These are phyloP conservation scores for Melanotus villosus DNA, from an alignment of 2,888 invertebrate species.

Conservation along the genomic window DNA sequence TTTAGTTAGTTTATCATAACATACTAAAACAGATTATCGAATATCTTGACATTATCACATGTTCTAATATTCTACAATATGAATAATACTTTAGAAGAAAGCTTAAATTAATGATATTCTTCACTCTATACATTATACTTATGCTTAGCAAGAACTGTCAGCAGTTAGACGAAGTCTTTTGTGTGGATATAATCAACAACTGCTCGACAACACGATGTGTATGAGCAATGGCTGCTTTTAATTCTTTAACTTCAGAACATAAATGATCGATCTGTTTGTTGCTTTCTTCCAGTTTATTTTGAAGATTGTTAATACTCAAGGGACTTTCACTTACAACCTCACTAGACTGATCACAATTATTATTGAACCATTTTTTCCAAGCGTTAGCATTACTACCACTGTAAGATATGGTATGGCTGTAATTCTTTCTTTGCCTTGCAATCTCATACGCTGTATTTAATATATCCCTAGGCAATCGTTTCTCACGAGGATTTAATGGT, in stretches of 20 bases:
- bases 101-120: too few species aligned
- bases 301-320: slow-evolving; percentile 72
- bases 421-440: slow-evolving; percentile 82
- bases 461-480: slow-evolving; percentile 83
- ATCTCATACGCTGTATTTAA: slow-evolving; percentile 86
- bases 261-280: slow-evolving; percentile 78
- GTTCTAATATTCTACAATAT: too few species aligned
- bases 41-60: too few species aligned
- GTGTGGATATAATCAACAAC: slow-evolving; percentile 58
- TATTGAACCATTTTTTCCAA: slow-evolving; percentile 77
- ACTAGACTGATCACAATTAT: slow-evolving; percentile 69
- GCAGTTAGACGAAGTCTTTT: slow-evolving; percentile 45
- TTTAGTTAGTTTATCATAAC: too few species aligned
- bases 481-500: slow-evolving; percentile 87
- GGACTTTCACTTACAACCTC: slow-evolving; percentile 60
- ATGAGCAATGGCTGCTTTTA: slow-evolving; percentile 71
- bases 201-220: slow-evolving; percentile 68
- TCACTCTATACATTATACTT: too few species aligned
- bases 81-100: too few species aligned
- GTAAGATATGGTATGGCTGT: slow-evolving; percentile 78
- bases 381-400: slow-evolving; percentile 76
- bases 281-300: slow-evolving; percentile 78
- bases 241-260: slow-evolving; percentile 78
- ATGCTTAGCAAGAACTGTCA: too few species aligned
- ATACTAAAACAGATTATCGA: too few species aligned